phyloP scores from a whole-genome alignment of 2,797 vertebrate species.

The Streptopelia turtur region DNA sequence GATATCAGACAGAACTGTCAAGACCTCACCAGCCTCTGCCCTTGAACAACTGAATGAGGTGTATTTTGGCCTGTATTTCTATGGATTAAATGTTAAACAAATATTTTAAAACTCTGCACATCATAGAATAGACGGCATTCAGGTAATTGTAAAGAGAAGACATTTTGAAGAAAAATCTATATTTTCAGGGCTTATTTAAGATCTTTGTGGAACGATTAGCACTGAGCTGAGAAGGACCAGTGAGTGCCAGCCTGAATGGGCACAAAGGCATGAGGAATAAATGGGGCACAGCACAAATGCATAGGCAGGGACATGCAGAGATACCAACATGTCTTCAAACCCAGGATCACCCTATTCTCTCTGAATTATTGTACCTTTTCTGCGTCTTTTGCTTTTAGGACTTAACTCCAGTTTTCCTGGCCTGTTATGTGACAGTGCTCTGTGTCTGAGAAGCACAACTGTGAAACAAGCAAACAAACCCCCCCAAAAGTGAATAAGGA shows the following conservation, averaged over 20 bases:
- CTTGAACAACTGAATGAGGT: not conserved
- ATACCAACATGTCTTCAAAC: not conserved
- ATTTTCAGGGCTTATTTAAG: not conserved
- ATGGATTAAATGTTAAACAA: not conserved
- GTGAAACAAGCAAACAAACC: not conserved
- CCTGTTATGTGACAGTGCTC: not conserved
- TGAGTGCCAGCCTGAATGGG: not conserved
- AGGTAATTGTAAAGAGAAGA: not conserved
- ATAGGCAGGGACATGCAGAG: not conserved
- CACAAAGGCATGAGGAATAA: not conserved
- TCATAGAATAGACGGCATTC: not conserved
- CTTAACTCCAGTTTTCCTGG: not conserved
- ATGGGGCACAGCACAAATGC: not conserved
- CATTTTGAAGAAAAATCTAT: not conserved
- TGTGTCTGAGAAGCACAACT: not conserved
- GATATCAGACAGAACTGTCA: not conserved
- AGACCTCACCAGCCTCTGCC: not conserved
- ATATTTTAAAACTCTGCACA: not conserved
- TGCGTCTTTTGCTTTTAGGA: slow-evolving; percentile 14
- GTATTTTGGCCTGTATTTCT: not conserved
- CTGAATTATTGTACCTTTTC: not conserved
- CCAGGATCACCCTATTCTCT: not conserved
- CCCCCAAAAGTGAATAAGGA: not conserved
- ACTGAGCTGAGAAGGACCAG: not conserved
- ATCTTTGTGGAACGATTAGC: not conserved